These are phyloP conservation scores for Cosmorhoe ocellata DNA, from an alignment of 2,888 invertebrate species.

Conservation along the genomic window DNA sequence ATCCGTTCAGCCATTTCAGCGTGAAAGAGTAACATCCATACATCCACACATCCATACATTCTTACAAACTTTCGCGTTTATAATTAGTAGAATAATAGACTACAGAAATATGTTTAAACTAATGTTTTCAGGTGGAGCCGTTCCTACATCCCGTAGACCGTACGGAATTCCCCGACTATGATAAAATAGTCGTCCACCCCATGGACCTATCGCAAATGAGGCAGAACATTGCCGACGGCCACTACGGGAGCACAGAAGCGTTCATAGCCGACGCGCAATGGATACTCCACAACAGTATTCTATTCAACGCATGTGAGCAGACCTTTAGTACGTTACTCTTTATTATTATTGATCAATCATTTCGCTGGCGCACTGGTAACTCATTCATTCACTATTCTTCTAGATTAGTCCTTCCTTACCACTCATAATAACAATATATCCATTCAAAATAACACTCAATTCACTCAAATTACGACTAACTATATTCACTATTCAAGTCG, in stretches of 20 bases:
- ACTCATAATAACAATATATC: too few species aligned
- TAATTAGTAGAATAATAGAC: too few species aligned
- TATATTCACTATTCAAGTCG: too few species aligned
- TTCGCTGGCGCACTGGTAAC: constrained; percentile 24
- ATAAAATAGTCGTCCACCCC: constrained; percentile 92
- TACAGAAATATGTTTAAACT: background rate
- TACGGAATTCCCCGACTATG: constrained; percentile 87
- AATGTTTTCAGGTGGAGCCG: constrained; percentile 85
- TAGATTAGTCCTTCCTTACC: constrained; percentile 7
- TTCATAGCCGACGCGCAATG: constrained; percentile 95
- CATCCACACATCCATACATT: too few species aligned
- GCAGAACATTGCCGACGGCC: constrained; percentile 87
- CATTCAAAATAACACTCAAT: too few species aligned
- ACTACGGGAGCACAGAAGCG: constrained; percentile 93
- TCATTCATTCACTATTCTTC: constrained; percentile 17
- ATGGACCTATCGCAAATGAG: constrained; percentile 91
- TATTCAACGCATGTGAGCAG: constrained; percentile 92
- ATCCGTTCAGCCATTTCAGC: too few species aligned
- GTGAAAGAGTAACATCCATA: too few species aligned
- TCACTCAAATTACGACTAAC: too few species aligned
- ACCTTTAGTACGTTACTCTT: constrained; percentile 38
- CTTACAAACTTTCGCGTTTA: too few species aligned
- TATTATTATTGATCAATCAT: constrained; percentile 31
- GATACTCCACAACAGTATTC: constrained; percentile 96
- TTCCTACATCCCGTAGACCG: constrained; percentile 90